Conservation (phyloP, 2,113 vertebrate species). For the Hippolais icterina region DNA sequence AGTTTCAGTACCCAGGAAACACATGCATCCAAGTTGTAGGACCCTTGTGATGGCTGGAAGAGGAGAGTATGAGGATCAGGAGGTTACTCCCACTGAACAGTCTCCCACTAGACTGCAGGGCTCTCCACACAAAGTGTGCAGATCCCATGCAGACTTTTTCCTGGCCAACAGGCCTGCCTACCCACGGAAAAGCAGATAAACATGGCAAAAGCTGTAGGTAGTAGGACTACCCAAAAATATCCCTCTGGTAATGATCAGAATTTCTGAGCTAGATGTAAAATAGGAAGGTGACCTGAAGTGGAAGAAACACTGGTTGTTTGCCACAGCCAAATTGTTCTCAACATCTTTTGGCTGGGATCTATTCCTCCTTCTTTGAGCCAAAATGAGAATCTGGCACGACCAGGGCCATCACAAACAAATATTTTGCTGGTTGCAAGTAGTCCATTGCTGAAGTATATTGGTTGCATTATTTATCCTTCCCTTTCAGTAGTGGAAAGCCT, state of each 20-base stretch:
- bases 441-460: background rate
- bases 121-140: accelerated
- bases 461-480: background rate
- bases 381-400: background rate
- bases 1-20: background rate
- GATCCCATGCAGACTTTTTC: background rate
- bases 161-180: background rate
- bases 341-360: background rate
- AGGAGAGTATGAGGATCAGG: background rate
- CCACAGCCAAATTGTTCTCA: background rate
- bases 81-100: background rate
- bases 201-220: background rate
- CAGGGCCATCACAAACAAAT: background rate
- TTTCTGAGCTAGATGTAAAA: background rate
- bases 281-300: background rate
- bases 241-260: background rate
- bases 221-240: background rate
- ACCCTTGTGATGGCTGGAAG: background rate
- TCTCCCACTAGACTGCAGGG: accelerated
- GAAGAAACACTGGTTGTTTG: background rate
- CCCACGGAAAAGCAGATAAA: background rate
- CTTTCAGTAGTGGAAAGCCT: background rate
- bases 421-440: background rate
- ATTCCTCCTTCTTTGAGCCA: background rate
- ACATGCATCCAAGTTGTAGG: background rate